These are phyloP conservation scores for Lacanobia oleracea DNA, from an alignment of 2,888 invertebrate genomes.

Conservation along the genomic window DNA sequence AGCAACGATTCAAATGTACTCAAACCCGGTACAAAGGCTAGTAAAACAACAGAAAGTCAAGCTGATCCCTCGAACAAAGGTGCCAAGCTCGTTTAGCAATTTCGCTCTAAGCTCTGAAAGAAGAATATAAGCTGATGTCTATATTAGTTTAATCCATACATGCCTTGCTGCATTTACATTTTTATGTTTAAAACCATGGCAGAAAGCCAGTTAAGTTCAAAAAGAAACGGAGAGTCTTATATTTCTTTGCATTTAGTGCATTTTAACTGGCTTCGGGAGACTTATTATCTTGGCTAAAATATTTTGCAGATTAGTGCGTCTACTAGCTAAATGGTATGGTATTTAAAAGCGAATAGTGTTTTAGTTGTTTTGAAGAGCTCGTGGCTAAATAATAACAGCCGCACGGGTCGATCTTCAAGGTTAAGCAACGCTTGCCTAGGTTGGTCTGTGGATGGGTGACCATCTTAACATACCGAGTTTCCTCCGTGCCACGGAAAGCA, in stretches of 20 bases:
- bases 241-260: slow-evolving; percentile 25
- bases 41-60: slow-evolving; percentile 1
- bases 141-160: slow-evolving; percentile 23
- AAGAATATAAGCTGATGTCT: slow-evolving; percentile 13
- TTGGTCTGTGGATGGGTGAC: no score
- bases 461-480: no score
- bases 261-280: slow-evolving; percentile 12
- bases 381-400: no score
- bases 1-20: neutral
- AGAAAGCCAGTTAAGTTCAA: slow-evolving; percentile 33
- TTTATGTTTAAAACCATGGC: slow-evolving; percentile 34
- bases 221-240: slow-evolving; percentile 37
- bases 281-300: slow-evolving; percentile 26
- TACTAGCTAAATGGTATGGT: slow-evolving; percentile 12
- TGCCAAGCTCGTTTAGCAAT: slow-evolving; percentile 23
- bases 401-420: no score
- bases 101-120: neutral
- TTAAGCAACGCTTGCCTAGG: no score
- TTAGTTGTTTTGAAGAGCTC: neutral
- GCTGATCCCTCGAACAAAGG: neutral
- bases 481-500: no score
- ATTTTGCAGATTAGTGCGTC: slow-evolving; percentile 29
- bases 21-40: neutral
- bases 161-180: slow-evolving; percentile 29
- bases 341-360: slow-evolving; percentile 6